phyloP scores from a whole-genome alignment of 2,113 vertebrate genomes.

The Zosterops japonicus region DNA sequence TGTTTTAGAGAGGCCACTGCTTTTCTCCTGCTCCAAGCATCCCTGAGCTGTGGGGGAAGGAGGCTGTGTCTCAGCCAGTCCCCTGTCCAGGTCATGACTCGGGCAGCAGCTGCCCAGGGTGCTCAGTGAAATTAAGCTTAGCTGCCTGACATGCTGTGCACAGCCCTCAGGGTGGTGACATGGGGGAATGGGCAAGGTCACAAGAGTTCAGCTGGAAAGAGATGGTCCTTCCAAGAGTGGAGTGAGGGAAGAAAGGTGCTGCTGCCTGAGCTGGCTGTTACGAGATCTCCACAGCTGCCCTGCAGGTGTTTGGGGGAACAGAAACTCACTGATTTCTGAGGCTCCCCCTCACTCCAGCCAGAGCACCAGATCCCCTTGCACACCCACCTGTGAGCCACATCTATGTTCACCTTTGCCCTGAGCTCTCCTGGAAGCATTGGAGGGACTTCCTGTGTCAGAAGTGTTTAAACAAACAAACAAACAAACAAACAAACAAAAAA shows the following conservation, averaged over 20 bases:
- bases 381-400: not conserved
- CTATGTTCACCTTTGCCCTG: not conserved
- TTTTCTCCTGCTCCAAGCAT: not conserved
- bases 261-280: not conserved
- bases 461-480: not conserved
- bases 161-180: not conserved
- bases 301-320: fast-evolving
- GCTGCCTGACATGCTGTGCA: not conserved
- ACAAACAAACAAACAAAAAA: not conserved
- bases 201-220: not conserved
- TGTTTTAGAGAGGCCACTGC: not conserved
- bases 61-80: not conserved
- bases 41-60: not conserved
- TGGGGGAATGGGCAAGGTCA: not conserved
- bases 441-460: not conserved
- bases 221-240: not conserved
- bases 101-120: not conserved
- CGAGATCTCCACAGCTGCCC: not conserved
- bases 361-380: not conserved
- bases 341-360: not conserved
- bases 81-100: not conserved
- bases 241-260: not conserved
- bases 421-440: not conserved
- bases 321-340: not conserved
- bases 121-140: not conserved